These are phyloP conservation scores for Pyrocoelia pectoralis DNA, from an alignment of 2,888 invertebrate species.

Conservation along the genomic window DNA sequence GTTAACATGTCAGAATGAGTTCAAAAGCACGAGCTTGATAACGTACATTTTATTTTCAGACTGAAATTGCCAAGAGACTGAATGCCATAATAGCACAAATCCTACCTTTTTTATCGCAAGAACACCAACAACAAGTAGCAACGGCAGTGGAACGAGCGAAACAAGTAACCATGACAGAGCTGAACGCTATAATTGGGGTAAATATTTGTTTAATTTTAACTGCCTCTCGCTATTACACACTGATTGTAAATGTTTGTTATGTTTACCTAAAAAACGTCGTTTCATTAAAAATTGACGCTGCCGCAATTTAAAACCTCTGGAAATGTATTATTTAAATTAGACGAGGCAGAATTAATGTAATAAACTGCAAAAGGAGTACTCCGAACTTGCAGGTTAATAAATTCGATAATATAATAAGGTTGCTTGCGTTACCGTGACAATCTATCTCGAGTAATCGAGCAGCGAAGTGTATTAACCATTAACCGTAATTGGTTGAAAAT, in stretches of 20 bases:
- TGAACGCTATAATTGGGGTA: slow-evolving; percentile 97
- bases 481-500: slow-evolving; percentile 38
- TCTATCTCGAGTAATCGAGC: slow-evolving; percentile 34
- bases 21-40: background rate
- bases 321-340: slow-evolving; percentile 3
- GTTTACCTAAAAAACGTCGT: slow-evolving; percentile 4
- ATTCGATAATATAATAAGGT: slow-evolving; percentile 28
- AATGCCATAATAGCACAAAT: slow-evolving; percentile 97
- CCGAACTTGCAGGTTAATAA: slow-evolving; percentile 22
- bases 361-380: slow-evolving; percentile 1
- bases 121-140: slow-evolving; percentile 97
- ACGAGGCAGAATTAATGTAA: background rate
- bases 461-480: slow-evolving; percentile 37
- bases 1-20: background rate
- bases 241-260: background rate
- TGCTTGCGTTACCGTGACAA: slow-evolving; percentile 35
- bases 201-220: slow-evolving; percentile 57
- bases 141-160: slow-evolving; percentile 98
- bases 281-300: background rate
- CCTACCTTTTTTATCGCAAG: slow-evolving; percentile 93
- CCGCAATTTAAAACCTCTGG: background rate
- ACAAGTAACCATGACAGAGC: slow-evolving; percentile 96
- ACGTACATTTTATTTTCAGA: slow-evolving; percentile 69
- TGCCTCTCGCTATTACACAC: slow-evolving; percentile 7
- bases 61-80: slow-evolving; percentile 97